Evolutionary conservation across 2,797 vertebrate species (phyloP).

Genomic region (Coilia nasus): DNA sequence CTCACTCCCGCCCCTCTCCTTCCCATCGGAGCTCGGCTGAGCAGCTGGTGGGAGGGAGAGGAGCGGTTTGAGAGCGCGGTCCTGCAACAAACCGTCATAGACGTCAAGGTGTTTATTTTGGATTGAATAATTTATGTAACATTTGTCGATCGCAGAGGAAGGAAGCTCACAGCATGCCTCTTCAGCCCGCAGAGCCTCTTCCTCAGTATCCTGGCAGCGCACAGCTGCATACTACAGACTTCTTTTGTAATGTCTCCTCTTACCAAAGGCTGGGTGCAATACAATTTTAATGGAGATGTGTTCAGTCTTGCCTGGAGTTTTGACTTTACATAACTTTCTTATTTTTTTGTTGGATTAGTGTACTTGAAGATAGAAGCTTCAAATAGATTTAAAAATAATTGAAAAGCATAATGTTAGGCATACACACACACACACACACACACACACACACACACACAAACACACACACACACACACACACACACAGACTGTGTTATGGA

Average conservation of each 20-base stretch:
- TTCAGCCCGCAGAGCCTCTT: neutral
- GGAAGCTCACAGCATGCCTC: slow-evolving; percentile 48
- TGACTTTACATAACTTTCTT: neutral
- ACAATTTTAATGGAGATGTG: neutral
- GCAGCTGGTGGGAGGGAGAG: slow-evolving; percentile 25
- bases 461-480: slow-evolving; percentile 10
- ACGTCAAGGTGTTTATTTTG: slow-evolving; percentile 53
- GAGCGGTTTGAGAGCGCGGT: slow-evolving; percentile 34
- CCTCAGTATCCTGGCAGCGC: neutral
- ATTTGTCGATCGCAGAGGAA: slow-evolving; percentile 56
- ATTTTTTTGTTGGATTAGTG: neutral
- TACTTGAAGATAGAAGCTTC: neutral
- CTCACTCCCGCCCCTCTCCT: neutral
- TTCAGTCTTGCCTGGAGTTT: neutral
- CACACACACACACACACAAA: neutral
- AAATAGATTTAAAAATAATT: too few species aligned
- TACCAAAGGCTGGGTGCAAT: neutral
- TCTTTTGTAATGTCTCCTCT: neutral
- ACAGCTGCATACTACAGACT: neutral
- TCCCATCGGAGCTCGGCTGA: slow-evolving; percentile 24
- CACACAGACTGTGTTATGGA: slow-evolving; percentile 40
- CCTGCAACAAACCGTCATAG: slow-evolving; percentile 44
- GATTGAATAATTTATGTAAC: slow-evolving; percentile 57
- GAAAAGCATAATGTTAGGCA: too few species aligned
- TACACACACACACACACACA: slow-evolving; percentile 18